Evolutionary conservation across 2,113 vertebrate species (phyloP), one percentile per base, ranked within the genome.

Genomic region (Oncorhynchus gorbuscha): DNA sequence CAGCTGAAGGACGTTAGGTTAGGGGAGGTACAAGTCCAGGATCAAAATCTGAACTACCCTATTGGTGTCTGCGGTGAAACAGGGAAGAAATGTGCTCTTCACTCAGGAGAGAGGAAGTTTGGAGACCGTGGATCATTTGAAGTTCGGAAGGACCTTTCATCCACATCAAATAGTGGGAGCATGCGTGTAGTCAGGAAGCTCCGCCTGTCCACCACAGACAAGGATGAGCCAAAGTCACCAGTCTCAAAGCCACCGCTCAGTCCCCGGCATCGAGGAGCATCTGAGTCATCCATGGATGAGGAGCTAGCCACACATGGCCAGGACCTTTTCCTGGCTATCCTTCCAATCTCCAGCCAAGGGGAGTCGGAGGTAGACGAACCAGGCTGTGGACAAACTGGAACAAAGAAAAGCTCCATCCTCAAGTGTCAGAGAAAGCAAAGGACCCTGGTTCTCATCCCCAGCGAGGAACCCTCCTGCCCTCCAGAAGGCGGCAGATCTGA

Each of bases 251-350:
- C 85, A n/a, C 83, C 76, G 2, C 71, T 55, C 30, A 72, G 74
- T 28, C 81, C 74, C 61, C 87, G 82, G 75, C 81, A 75, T 14
- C n/a, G 78, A 16, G 73, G 78, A 13, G 67, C 49, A 14, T 92
- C 91, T 0, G 88, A 91, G 76, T 92, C 91, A 20, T 92, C 90
- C 28, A 89, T 91, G 75, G 91, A 92, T 5, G 92, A 93, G 59
- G 91, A 92, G 39, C 22, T 83, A 16, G 90, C 92, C 26, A 83
- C 79, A 72, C 84, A 67, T 16, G 88, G 84, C 3, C 88, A 90
- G 76, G 90, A 92, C 45, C 51, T 92, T 48, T 93, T 92, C 68
- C 85, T 89, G 59, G 90, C 89, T 11, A 78, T 90, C 28, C 85
- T 91, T 16, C 76, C 88, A 3, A 74, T 82, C 20, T 87, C 88